Percentiles rank a stretch among this genome's conserved stretches.
These are phyloP conservation scores for Orchesellides sinensis DNA, from an alignment of 2,888 invertebrate species.

Conservation along the genomic window DNA sequence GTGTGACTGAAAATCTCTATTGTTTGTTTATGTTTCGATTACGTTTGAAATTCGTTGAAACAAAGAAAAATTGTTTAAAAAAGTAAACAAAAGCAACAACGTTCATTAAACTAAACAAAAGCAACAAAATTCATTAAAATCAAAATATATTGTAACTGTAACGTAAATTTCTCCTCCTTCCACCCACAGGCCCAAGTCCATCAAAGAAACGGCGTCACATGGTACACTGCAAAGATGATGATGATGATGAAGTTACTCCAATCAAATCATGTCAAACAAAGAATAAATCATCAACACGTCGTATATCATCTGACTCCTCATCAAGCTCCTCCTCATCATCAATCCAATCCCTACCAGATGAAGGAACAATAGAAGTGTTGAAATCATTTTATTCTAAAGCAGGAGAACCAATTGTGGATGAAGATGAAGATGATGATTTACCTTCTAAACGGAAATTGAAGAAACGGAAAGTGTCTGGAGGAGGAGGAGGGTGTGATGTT, in stretches of 20 bases:
- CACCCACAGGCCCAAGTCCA: neutral
- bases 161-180: no score
- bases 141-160: no score
- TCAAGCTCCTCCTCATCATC: slow-evolving; percentile 9
- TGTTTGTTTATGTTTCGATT: no score
- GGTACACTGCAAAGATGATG: neutral
- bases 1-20: no score
- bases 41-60: no score
- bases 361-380: slow-evolving; percentile 84
- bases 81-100: no score
- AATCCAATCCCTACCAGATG: slow-evolving; percentile 81
- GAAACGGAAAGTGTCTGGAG: neutral
- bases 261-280: no score
- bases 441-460: neutral
- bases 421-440: slow-evolving; percentile 22
- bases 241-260: neutral
- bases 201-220: slow-evolving; percentile 23
- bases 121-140: no score
- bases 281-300: no score
- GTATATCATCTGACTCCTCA: no score
- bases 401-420: slow-evolving; percentile 56
- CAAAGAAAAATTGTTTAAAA: no score
- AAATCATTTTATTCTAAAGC: slow-evolving; percentile 90
- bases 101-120: no score
- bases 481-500: neutral